Conservation (phyloP, 2,797 vertebrate genomes). For the Rhynchonycteris naso region DNA sequence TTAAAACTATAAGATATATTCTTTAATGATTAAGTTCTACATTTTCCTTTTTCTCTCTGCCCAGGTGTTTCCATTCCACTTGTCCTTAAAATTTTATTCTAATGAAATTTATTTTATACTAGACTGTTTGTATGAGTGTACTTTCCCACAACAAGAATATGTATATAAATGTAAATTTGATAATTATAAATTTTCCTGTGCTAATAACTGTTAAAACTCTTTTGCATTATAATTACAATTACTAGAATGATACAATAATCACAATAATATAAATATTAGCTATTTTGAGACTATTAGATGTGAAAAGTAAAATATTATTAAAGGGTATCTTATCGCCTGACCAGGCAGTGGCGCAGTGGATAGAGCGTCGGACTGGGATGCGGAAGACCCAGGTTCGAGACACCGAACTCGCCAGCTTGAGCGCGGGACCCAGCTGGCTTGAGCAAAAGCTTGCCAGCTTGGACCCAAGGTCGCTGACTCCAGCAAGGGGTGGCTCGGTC, state of each 20-base stretch:
- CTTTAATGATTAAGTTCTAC: not conserved
- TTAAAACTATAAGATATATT: not conserved
- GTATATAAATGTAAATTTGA: not conserved
- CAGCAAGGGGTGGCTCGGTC: too few relatives aligned
- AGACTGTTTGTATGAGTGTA: not conserved
- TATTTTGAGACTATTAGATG: not conserved
- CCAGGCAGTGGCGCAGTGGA: too few relatives aligned
- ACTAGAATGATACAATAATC: not conserved
- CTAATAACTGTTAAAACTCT: not conserved
- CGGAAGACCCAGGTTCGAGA: too few relatives aligned
- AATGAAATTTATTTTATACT: not conserved
- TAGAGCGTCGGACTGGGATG: too few relatives aligned
- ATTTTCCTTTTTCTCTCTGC: not conserved
- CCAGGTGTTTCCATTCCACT: not conserved
- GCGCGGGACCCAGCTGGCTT: too few relatives aligned
- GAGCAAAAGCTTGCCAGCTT: too few relatives aligned
- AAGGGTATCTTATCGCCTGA: not conserved
- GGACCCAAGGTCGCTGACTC: too few relatives aligned
- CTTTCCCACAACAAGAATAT: constrained; percentile 14
- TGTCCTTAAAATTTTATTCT: not conserved
- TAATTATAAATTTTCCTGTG: not conserved
- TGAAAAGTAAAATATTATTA: not conserved
- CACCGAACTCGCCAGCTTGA: too few relatives aligned
- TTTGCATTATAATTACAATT: not conserved
- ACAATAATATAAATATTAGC: not conserved